phyloP scores from a whole-genome alignment of 2,113 vertebrate genomes.

The Apodemus sylvaticus region DNA sequence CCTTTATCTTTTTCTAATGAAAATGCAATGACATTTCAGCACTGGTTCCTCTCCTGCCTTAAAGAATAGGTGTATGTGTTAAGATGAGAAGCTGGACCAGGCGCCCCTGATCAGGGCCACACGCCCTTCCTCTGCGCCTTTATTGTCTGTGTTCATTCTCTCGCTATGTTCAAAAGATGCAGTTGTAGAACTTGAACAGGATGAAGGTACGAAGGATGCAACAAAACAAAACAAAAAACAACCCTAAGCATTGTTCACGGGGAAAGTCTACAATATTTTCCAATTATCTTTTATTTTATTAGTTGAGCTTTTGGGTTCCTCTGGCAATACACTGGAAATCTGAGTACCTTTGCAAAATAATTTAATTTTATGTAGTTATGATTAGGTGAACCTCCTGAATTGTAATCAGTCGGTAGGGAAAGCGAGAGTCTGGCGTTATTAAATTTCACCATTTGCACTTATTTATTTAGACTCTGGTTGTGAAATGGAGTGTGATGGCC shows the following conservation, averaged over 20 bases:
- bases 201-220: background rate
- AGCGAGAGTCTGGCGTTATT: constrained; percentile 72
- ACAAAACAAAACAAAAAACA: background rate
- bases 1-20: constrained; percentile 58
- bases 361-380: constrained; percentile 78
- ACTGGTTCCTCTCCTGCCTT: constrained; percentile 48
- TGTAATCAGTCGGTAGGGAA: constrained; percentile 73
- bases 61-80: background rate
- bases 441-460: constrained; percentile 58
- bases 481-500: background rate
- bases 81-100: constrained; percentile 12
- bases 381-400: constrained; percentile 79
- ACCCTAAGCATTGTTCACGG: background rate
- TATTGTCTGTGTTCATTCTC: constrained; percentile 29
- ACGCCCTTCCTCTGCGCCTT: constrained; percentile 16
- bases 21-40: constrained; percentile 71
- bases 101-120: constrained; percentile 9
- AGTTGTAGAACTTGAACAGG: constrained; percentile 36
- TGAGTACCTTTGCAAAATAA: constrained; percentile 76
- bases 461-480: constrained; percentile 49
- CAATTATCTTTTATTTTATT: constrained; percentile 73
- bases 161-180: constrained; percentile 28
- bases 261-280: constrained; percentile 54
- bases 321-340: constrained; percentile 66
- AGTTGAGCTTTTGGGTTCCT: constrained; percentile 79